Percentiles rank a stretch among this genome's conserved stretches.
Evolutionary conservation across 2,113 vertebrate species (phyloP).

Genomic region (Rousettus leschenaultii): DNA sequence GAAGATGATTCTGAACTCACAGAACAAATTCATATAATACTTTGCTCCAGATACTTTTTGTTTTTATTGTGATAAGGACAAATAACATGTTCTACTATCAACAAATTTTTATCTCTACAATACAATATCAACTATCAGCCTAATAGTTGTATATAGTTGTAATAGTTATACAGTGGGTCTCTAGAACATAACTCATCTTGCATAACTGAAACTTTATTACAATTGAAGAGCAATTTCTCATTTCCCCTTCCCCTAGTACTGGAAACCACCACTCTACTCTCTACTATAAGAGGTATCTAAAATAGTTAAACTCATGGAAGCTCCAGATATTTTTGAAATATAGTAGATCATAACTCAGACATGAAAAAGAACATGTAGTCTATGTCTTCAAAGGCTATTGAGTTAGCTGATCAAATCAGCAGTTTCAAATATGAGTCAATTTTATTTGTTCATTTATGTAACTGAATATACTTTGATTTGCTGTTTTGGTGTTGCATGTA

Average conservation of each 20-base stretch:
- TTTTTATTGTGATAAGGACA: not conserved
- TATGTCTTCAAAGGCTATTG: not conserved
- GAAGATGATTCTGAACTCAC: not conserved
- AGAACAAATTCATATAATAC: not conserved
- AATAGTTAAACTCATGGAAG: not conserved
- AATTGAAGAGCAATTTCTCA: not conserved
- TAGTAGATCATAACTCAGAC: accelerated
- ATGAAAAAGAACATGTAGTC: not conserved
- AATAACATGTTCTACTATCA: not conserved
- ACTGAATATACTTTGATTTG: not conserved
- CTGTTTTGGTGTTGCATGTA: not conserved
- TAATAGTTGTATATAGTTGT: too few relatives aligned
- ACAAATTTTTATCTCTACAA: not conserved
- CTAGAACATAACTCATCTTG: not conserved
- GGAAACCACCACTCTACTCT: too few relatives aligned
- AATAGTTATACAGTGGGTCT: not conserved
- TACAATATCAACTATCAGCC: not conserved
- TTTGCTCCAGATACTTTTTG: not conserved
- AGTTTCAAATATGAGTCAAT: not conserved
- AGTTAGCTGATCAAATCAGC: not conserved
- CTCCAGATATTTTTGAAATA: not conserved
- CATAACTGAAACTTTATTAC: not conserved
- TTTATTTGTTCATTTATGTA: not conserved
- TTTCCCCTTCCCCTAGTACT: too few relatives aligned
- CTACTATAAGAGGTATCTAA: not conserved